These are phyloP conservation scores for Clarias magur DNA, from an alignment of 2,113 vertebrate species.

Conservation along the genomic window DNA sequence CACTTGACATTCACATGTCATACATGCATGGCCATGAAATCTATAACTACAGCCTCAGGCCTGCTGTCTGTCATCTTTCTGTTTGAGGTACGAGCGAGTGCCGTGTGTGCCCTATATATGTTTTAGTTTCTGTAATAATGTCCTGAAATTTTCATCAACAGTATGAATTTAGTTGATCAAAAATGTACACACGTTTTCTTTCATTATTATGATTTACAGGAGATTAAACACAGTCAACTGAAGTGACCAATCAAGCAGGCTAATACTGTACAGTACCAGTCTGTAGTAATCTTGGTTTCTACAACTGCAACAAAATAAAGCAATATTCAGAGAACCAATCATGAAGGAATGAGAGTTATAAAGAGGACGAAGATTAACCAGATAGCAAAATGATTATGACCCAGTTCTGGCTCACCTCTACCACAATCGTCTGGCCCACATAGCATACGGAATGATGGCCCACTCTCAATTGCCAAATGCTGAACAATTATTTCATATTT, in stretches of 20 bases:
- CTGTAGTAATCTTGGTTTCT: not conserved
- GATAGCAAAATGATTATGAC: too few species aligned
- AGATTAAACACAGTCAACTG: not conserved
- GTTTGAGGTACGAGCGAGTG: not conserved
- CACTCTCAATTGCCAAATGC: too few species aligned
- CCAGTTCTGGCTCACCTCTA: too few species aligned
- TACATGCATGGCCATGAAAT: constrained; percentile 20
- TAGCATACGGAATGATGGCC: too few species aligned
- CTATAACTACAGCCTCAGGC: not conserved
- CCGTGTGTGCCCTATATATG: too few species aligned
- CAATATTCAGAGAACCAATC: not conserved
- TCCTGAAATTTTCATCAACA: not conserved
- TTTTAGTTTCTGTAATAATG: too few species aligned
- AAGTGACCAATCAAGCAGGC: not conserved
- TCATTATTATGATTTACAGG: not conserved
- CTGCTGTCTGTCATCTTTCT: not conserved
- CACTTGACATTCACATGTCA: constrained; percentile 38
- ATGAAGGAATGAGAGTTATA: not conserved
- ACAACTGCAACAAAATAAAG: not conserved
- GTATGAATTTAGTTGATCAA: not conserved
- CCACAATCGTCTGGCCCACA: too few species aligned
- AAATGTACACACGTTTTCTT: not conserved
- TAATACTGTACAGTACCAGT: too few species aligned
- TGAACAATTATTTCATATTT: too few species aligned
- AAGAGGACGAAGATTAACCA: not conserved